Evolutionary conservation across 53 echinoderm and acorn worm genomes (phyloP), one percentile per base, ranked within the genome.

Genomic region (Temnopleurus reevesii): DNA sequence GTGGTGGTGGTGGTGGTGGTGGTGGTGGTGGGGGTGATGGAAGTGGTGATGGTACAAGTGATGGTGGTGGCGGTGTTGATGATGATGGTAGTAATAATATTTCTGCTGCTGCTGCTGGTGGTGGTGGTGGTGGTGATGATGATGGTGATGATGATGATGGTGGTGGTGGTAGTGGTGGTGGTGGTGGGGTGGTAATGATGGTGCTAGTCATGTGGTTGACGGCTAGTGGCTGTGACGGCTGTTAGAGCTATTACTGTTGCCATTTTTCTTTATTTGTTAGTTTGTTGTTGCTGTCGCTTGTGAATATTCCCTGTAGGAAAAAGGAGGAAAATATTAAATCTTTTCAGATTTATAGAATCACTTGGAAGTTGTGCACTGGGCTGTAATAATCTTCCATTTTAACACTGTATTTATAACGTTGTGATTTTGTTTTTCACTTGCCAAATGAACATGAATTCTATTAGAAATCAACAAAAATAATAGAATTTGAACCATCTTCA

Each of bases 91-190:
- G 24, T 81, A 53, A 13, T 81, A 17, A 81, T 53, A 34, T 29
- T 81, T 51, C 12, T 81, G 81, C 5, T 81, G 81, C 27, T 81
- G 28, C 18, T 81, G 81, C 4, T 81, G 51, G 29, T 41, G 54
- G 1, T 53, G 5, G 53, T 81, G 53, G 17, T 31, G 53, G 24
- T 81, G 81, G 33, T 53, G 51, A 81, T 81, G 81, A 24, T 81
- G 25, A 27, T 81, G 53, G 15, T 81, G 51, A 24, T 81, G 27
- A 51, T 81, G 30, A 28, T 81, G 54, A 24, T 81, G 81, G 44
- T 65, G 34, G 33, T 65, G 2, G 35, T 23, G 65, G 4, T 64
- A 31, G 30, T 34, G 64, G 30, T 31, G 8, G 4, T 64, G 64
- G 3, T 8, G 64, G 34, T 30, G 0, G 17, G 64, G 3, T 0